Percentiles rank a stretch among this genome's conserved stretches.
Evolutionary conservation across 2,888 invertebrate species (phyloP).

Genomic region (Empis stercorea): DNA sequence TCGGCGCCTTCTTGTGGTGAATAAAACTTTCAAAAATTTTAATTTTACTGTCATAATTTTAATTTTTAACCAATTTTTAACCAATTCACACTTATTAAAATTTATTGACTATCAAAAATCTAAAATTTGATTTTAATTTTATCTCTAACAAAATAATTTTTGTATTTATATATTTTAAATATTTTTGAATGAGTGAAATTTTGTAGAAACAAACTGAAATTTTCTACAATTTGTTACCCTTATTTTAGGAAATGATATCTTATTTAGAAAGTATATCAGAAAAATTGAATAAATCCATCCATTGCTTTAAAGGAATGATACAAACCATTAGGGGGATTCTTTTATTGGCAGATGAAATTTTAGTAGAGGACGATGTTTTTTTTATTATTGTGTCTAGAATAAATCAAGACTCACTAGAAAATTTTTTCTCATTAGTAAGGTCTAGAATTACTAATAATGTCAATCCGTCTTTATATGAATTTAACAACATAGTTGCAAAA

Average conservation of each 20-base stretch:
- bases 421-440: conserved; percentile 5
- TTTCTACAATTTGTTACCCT: not conserved
- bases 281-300: not conserved
- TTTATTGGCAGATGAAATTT: conserved; percentile 2
- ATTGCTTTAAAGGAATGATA: conserved; percentile 3
- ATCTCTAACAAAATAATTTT: too few relatives aligned
- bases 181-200: not conserved
- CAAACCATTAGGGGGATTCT: conserved; percentile 3
- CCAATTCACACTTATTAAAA: too few relatives aligned
- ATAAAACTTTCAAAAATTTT: too few relatives aligned
- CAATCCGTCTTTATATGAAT: not conserved
- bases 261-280: not conserved
- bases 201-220: too few relatives aligned
- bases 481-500: not conserved
- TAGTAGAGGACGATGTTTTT: conserved; percentile 1
- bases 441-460: conserved; percentile 3
- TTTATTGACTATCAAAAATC: too few relatives aligned
- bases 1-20: too few relatives aligned
- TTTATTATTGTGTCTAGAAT: not conserved
- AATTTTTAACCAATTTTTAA: too few relatives aligned
- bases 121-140: too few relatives aligned
- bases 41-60: too few relatives aligned
- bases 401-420: conserved; percentile 6
- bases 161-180: too few relatives aligned
- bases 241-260: conserved; percentile 1